phyloP scores from a whole-genome alignment of 2,113 vertebrate genomes.

The Cygnus atratus region DNA sequence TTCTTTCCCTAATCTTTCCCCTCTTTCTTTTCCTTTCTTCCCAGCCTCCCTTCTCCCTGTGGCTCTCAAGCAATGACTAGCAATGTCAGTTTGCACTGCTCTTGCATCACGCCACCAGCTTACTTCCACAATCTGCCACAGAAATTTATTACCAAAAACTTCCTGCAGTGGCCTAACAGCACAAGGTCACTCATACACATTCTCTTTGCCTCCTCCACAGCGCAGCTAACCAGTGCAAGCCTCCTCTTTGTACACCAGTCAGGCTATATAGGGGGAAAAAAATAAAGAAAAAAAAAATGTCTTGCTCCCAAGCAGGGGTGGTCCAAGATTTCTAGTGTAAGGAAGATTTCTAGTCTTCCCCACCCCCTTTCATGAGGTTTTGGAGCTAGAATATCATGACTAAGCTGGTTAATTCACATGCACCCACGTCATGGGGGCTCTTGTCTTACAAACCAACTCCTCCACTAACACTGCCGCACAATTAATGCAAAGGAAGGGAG shows the following conservation, averaged over 20 bases:
- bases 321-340: neutral
- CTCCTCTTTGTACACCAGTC: neutral
- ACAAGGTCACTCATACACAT: neutral
- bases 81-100: neutral
- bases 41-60: neutral
- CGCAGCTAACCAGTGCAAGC: neutral
- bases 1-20: neutral
- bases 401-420: neutral
- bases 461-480: neutral
- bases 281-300: neutral
- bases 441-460: neutral
- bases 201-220: neutral
- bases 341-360: neutral
- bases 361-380: neutral
- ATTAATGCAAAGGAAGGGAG: neutral
- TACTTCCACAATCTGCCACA: neutral
- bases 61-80: neutral
- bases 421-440: neutral
- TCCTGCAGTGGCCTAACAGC: neutral
- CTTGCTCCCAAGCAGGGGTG: neutral
- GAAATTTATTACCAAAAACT: slow-evolving; percentile 13
- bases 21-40: neutral
- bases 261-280: neutral
- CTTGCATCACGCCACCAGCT: neutral
- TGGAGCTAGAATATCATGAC: neutral